Percentiles rank a stretch among this genome's conserved stretches.
phyloP scores from a whole-genome alignment of 2,113 vertebrate species.

The Sceloporus undulatus region DNA sequence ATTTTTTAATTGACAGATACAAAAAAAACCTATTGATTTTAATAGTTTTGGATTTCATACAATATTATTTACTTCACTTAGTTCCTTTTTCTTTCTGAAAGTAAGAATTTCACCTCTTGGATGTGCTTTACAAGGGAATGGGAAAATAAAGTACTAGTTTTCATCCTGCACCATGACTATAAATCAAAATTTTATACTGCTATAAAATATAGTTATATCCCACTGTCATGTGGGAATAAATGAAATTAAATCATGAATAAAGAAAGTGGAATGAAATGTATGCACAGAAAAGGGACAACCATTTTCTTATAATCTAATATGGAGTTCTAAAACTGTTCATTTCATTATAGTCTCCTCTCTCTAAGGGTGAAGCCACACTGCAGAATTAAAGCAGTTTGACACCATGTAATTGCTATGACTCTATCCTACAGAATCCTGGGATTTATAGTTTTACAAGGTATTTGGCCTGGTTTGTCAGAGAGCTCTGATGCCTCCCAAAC shows the following conservation, averaged over 20 bases:
- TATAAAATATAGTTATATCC: conserved; percentile 2
- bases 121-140: not conserved
- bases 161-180: conserved; percentile 8
- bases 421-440: no score
- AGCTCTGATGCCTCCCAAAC: no score
- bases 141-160: conserved; percentile 1
- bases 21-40: conserved; percentile 5
- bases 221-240: not conserved
- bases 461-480: no score
- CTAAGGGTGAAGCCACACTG: no score
- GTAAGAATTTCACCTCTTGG: conserved; percentile 1
- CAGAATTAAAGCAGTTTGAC: no score
- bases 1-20: not conserved
- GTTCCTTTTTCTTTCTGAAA: not conserved
- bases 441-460: no score
- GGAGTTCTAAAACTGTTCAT: not conserved
- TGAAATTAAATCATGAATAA: not conserved
- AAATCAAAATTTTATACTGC: conserved; percentile 13
- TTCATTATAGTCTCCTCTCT: not conserved
- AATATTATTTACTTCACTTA: conserved; percentile 4
- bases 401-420: no score
- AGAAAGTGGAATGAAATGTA: not conserved
- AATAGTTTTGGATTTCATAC: conserved; percentile 4
- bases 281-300: not conserved
- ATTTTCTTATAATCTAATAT: not conserved